Base-by-base conservation (phyloP, 1,140 invertebrate species). In the Radopholus similis region DNA sequence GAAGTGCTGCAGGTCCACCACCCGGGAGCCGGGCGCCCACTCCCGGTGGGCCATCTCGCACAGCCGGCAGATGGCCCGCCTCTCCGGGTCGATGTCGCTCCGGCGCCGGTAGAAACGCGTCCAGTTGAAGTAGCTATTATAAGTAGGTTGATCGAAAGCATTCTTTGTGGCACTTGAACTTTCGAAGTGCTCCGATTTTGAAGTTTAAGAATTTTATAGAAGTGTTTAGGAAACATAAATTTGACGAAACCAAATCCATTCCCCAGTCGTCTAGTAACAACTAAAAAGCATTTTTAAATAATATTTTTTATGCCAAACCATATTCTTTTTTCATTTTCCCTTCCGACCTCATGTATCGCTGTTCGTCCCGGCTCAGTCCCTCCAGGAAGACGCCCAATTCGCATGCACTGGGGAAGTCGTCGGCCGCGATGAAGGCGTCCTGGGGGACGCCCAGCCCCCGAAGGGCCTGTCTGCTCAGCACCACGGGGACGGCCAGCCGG, bases 401-500 rank as follows among this genome's bases (percentile, higher is more conserved):
- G n/a, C 53, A 34, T 13, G 58, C 35, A 38, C 23, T 37, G 32
- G 37, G 37, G 47, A 68, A 68, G 30, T 68, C 64, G 57, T 68
- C 66, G 15, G 65, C 66, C 30, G 66, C 64, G 4, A 68, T 64
- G 44, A 69, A 68, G 21, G 66, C 63, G 23, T 70, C 57, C 1
- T 21, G 11, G 34, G 66, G 66, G 34, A 68, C 42, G 28, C 58
- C 37, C n/a, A 68, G 44, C 11, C 66, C 66, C 18, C 35, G 13
- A 13, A 68, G 34, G 37, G 35, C 60, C 34, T 15, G 13, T 35
- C 63, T 32, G 23, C 66, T 68, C 2, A 68, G 26, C 0, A 68
- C 66, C 1, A 68, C 64, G 13, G 66, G 66, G n/a, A 68, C 66
- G 26, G 38, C 34, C 30, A 68, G n/a, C 9, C 13, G 42, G 21